Base-by-base conservation (phyloP, 1,140 invertebrate species). In the Diuraphis noxia region DNA sequence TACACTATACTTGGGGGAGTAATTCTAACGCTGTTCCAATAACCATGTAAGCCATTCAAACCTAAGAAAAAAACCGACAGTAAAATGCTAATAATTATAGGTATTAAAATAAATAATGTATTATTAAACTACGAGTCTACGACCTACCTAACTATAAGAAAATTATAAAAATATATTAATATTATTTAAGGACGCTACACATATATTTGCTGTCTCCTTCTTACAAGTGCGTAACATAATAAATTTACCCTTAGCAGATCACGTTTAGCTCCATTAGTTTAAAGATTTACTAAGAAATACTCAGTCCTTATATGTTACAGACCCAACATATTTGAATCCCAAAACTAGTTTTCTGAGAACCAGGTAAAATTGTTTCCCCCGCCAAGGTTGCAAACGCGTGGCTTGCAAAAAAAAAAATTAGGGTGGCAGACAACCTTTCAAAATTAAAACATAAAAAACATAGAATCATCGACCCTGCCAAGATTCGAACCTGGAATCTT, bases 401-500 rank as follows among this genome's bases (percentile, higher is more conserved):
- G 17, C 72, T 77, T 34, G 72, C 30, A 63, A 63, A 56, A 30
- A 56, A 77, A 36, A 36, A 77, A 77, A 36, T n/a, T 10, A 5
- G 30, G 9, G 56, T 63, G 56, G 13, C 0, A 19, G 30, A 13
- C 13, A n/a, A 63, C n/a, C 13, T n/a, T 63, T 63, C 56, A 63
- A 63, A 63, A 63, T 17, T 9, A 63, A 63, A 63, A 63, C 10
- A n/a, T 63, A 63, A n/a, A 63, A 63, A 63, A n/a, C 10, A 1
- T 6, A 4, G 0, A n/a, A 0, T n/a, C 8, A 0, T 41, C 92
- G 92, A 97, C 96, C 96, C 95, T 96, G 96, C 96, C 96, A 97
- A 96, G 96, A 97, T 96, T 97, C 96, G 96, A 97, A 97, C 96
- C 96, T 97, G 96, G 96, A 97, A 97, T 97, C 96, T 97, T 96